Conservation (phyloP, 2,888 invertebrate species). For the Cataglyphis cursor region DNA sequence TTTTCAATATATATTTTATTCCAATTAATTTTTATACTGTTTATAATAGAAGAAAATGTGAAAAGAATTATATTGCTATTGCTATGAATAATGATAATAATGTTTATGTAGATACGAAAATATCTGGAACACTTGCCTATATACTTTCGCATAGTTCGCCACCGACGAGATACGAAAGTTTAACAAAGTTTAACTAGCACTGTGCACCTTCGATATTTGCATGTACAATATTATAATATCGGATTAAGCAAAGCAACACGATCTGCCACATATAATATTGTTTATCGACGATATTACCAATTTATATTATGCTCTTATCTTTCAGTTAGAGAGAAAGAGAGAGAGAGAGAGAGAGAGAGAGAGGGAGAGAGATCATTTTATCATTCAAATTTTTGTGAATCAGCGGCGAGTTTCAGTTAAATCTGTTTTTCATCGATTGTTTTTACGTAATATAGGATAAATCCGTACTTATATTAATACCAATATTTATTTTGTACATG, state of each 20-base stretch:
- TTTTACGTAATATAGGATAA: conserved; percentile 40
- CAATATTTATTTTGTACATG: conserved; percentile 23
- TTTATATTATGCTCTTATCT: conserved; percentile 31
- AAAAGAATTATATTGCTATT: conserved; percentile 14
- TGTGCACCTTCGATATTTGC: conserved; percentile 47
- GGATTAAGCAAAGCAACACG: conserved; percentile 42
- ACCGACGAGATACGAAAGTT: conserved; percentile 51
- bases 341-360: too few species aligned
- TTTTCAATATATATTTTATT: background rate
- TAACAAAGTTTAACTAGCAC: conserved; percentile 45
- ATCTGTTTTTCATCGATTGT: conserved; percentile 2
- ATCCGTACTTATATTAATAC: conserved; percentile 29
- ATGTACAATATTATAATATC: conserved; percentile 43
- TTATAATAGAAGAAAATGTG: background rate
- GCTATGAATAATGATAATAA: conserved; percentile 51
- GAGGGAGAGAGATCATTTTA: background rate
- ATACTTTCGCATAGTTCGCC: conserved; percentile 47
- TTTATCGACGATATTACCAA: conserved; percentile 35
- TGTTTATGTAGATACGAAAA: conserved; percentile 45
- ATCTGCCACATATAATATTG: conserved; percentile 43
- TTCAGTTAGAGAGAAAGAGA: background rate
- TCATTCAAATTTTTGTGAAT: conserved; percentile 3
- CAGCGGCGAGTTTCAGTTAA: conserved; percentile 1
- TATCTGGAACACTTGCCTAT: conserved; percentile 32
- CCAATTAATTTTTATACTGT: background rate